Conservation (phyloP, 2,113 vertebrate species). For the Tauraco erythrolophus region DNA sequence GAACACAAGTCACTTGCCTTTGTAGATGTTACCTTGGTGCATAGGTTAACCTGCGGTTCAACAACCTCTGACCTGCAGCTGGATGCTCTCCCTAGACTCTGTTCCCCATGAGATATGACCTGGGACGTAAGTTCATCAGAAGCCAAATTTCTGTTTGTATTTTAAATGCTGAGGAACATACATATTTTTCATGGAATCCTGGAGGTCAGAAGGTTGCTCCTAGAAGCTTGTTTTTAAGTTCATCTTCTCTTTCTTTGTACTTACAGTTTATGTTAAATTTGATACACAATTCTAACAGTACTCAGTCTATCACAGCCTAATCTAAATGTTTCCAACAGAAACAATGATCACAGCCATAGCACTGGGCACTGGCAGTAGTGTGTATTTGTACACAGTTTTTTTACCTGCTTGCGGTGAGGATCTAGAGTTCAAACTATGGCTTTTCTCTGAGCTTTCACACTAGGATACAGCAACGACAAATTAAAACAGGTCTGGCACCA, state of each 20-base stretch:
- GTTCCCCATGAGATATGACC: not conserved
- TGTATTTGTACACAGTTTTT: not conserved
- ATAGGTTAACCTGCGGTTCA: constrained; percentile 46
- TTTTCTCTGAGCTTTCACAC: not conserved
- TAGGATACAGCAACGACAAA: not conserved
- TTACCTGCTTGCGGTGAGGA: not conserved
- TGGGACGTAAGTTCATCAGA: not conserved
- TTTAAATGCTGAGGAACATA: not conserved
- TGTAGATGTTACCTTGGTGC: constrained; percentile 8
- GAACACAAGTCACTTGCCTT: not conserved
- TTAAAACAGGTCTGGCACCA: not conserved
- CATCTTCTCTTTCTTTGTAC: not conserved
- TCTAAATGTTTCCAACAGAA: not conserved
- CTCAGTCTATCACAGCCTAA: not conserved
- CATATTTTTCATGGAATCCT: not conserved
- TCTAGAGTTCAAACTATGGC: not conserved
- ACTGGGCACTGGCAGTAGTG: not conserved
- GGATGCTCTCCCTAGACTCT: not conserved
- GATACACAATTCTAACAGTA: not conserved
- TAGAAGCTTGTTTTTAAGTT: not conserved
- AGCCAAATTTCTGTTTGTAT: constrained; percentile 25
- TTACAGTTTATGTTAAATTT: not conserved
- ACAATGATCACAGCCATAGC: not conserved
- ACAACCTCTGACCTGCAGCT: constrained; percentile 46
- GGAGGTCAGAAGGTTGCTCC: not conserved